A percentile compares a stretch with the other conserved stretches of the same genome.
These are phyloP conservation scores for Leptatherina wallacei DNA, from an alignment of 2,797 vertebrate species.

Conservation along the genomic window DNA sequence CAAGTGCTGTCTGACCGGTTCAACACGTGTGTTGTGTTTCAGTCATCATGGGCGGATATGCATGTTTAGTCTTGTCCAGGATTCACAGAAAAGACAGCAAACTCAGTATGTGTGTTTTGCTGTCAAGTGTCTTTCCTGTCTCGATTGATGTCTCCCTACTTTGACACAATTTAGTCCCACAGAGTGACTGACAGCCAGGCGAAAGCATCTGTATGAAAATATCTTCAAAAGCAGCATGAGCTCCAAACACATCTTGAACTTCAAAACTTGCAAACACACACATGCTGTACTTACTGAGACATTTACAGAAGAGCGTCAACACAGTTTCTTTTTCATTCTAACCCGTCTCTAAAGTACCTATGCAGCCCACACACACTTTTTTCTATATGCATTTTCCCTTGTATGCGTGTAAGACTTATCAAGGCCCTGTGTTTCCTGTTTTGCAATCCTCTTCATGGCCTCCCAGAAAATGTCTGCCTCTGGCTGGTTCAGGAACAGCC, in stretches of 20 bases:
- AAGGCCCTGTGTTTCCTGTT: slow-evolving; percentile 80
- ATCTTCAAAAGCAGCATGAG: slow-evolving; percentile 4
- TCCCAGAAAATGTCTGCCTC: slow-evolving; percentile 64
- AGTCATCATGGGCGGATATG: slow-evolving; percentile 16
- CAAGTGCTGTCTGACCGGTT: slow-evolving; percentile 63
- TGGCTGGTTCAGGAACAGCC: slow-evolving; percentile 63
- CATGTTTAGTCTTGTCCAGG: slow-evolving; percentile 58
- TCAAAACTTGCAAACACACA: slow-evolving; percentile 25
- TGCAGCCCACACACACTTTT: slow-evolving; percentile 43
- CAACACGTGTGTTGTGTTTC: slow-evolving; percentile 44
- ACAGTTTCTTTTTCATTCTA: slow-evolving; percentile 24
- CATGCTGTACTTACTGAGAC: slow-evolving; percentile 42
- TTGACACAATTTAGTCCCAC: slow-evolving; percentile 40
- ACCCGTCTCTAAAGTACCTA: slow-evolving; percentile 42
- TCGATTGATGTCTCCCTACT: slow-evolving; percentile 2
- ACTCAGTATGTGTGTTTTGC: slow-evolving; percentile 12
- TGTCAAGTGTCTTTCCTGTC: background rate
- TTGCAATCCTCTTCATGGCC: slow-evolving; percentile 70
- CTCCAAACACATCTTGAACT: slow-evolving; percentile 15
- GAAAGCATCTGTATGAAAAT: slow-evolving; percentile 13
- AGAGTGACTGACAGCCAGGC: slow-evolving; percentile 8
- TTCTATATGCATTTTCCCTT: slow-evolving; percentile 27
- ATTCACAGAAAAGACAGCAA: slow-evolving; percentile 37
- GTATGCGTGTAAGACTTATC: slow-evolving; percentile 55
- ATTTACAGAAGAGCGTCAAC: slow-evolving; percentile 33